A percentile compares a stretch with the other conserved stretches of the same genome.
Evolutionary conservation across 1,140 invertebrate genomes (phyloP).

Genomic region (Drosophila sproati): DNA sequence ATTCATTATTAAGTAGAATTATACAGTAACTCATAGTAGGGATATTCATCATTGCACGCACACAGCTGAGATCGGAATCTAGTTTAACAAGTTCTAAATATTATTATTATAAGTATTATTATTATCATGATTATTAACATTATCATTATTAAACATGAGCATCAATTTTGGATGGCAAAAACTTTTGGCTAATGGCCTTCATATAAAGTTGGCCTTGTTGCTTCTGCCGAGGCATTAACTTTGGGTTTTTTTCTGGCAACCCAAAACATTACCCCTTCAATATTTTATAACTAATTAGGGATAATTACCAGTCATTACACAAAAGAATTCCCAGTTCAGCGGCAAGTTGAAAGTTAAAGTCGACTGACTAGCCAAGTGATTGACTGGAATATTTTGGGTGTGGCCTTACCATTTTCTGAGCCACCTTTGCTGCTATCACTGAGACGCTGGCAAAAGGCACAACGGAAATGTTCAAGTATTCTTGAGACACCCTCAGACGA

Average conservation of each 20-base stretch:
- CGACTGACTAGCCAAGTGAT: constrained; percentile 13
- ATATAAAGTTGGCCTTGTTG: constrained; percentile 37
- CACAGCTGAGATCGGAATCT: constrained; percentile 50
- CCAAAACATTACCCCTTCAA: constrained; percentile 69
- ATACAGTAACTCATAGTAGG: not conserved
- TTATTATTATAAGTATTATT: constrained; percentile 45
- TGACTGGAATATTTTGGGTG: constrained; percentile 13
- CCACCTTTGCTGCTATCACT: constrained; percentile 17
- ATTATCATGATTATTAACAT: constrained; percentile 18
- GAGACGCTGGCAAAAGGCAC: not conserved
- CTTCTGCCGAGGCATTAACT: constrained; percentile 7
- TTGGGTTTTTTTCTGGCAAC: constrained; percentile 2
- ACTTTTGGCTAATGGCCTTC: constrained; percentile 59
- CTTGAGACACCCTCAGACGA: too few species aligned
- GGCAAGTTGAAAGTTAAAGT: constrained; percentile 57
- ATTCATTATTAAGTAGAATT: too few species aligned
- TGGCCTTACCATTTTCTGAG: not conserved
- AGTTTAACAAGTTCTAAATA: constrained; percentile 37
- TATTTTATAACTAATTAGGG: constrained; percentile 83
- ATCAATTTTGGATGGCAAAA: constrained; percentile 31
- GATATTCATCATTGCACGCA: constrained; percentile 57
- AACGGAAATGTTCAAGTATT: too few species aligned
- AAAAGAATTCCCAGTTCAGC: constrained; percentile 43
- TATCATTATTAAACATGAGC: constrained; percentile 10
- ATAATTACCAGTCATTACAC: constrained; percentile 77